phyloP scores from a whole-genome alignment of 2,113 vertebrate genomes.

The Jacana jacana region DNA sequence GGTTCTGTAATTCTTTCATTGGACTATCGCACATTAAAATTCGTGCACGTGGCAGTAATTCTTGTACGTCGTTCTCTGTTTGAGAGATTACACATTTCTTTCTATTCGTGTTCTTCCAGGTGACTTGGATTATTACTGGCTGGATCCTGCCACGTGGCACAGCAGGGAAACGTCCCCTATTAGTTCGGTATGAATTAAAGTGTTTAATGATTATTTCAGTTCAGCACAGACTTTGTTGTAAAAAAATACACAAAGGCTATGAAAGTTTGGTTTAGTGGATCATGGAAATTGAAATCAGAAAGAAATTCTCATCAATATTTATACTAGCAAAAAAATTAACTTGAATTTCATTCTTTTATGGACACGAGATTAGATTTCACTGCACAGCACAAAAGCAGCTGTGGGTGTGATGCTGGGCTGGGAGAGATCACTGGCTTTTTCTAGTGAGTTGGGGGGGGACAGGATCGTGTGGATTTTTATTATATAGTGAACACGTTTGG shows the following conservation, averaged over 20 bases:
- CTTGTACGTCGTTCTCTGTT: not conserved
- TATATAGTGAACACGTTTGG: not conserved
- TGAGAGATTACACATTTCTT: slow-evolving; percentile 48
- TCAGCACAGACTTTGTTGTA: not conserved
- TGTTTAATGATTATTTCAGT: not conserved
- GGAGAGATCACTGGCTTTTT: not conserved
- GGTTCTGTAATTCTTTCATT: not conserved
- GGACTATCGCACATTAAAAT: not conserved
- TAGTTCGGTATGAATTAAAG: slow-evolving; percentile 68
- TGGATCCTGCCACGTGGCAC: slow-evolving; percentile 96
- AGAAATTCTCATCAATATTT: not conserved
- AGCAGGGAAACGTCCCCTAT: slow-evolving; percentile 87
- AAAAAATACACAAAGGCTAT: not conserved
- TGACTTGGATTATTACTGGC: slow-evolving; percentile 97
- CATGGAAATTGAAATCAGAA: not conserved
- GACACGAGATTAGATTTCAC: not conserved
- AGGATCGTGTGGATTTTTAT: not conserved
- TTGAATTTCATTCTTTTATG: not conserved
- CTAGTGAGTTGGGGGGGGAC: not conserved
- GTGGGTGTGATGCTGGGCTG: not conserved
- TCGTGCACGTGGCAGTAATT: not conserved
- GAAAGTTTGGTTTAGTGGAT: not conserved
- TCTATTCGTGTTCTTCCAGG: slow-evolving; percentile 75
- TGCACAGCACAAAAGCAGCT: not conserved
- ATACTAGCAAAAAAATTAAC: not conserved